Conservation (phyloP, 2,797 vertebrate species). For the Hippoglossus hippoglossus region DNA sequence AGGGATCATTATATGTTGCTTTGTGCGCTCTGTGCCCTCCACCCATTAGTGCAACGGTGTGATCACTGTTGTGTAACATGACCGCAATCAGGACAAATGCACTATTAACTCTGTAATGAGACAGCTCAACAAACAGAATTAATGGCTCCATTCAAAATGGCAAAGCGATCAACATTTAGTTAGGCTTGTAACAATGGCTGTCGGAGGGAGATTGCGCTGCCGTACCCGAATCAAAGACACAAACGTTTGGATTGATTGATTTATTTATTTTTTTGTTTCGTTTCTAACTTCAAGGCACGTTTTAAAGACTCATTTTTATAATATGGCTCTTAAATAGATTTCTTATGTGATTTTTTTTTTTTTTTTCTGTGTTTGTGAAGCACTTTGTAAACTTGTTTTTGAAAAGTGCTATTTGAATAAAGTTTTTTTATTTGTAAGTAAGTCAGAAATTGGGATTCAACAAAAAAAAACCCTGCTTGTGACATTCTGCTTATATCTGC, state of each 20-base stretch:
- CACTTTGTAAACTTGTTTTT: too few species aligned
- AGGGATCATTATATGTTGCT: constrained; percentile 22
- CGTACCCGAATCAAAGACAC: constrained; percentile 15
- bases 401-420: too few species aligned
- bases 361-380: too few species aligned
- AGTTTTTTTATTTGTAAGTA: too few species aligned
- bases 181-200: constrained; percentile 49
- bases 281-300: too few species aligned
- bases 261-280: too few species aligned
- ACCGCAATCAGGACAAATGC: constrained; percentile 78
- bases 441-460: too few species aligned
- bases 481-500: too few species aligned
- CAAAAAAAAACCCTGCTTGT: too few species aligned
- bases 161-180: constrained; percentile 64
- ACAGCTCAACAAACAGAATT: constrained; percentile 80
- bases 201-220: constrained; percentile 16
- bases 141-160: constrained; percentile 70
- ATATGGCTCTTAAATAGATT: too few species aligned
- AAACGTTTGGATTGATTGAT: background rate
- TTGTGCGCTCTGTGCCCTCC: constrained; percentile 23
- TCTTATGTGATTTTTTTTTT: too few species aligned
- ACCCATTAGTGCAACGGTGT: constrained; percentile 59
- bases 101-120: constrained; percentile 81
- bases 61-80: constrained; percentile 71
- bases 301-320: too few species aligned